Evolutionary conservation across 2,797 vertebrate genomes (phyloP), one percentile per base, ranked within the genome.

Genomic region (Trachops cirrhosus): DNA sequence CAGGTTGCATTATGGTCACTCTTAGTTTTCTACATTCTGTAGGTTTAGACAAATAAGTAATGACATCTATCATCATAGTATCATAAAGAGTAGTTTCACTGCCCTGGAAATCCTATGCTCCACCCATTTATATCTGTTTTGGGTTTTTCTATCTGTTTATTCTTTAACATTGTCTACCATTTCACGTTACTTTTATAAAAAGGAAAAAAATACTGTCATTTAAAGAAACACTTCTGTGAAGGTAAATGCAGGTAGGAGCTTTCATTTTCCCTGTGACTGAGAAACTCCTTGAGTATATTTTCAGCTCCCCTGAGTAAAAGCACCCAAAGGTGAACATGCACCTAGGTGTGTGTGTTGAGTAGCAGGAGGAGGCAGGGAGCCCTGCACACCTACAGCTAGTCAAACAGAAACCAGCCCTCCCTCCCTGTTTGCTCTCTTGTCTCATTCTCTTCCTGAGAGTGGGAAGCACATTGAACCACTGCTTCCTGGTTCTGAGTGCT

Each of bases 341-440:
- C n/a, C n/a, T n/a, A n/a, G n/a, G 78, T 29, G 64, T 26, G 1
- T 15, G 26, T 32, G 41, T 3, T 3, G 68, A 73, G 57, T 54
- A 54, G 6, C 37, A 34, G 52, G 83, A 80, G 91, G 24, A 62
- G 48, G 64, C 91, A 71, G 90, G 68, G 90, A 73, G 48, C 52
- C 92, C 46, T 64, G 37, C 52, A 68, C 75, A 54, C 48, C 73
- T 46, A 15, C 44, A 54, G 95, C 68, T 95, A 95, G 16, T 82
- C 95, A 97, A 97, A 97, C 86, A 96, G 97, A 98, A 98, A 98
- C 97, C 59, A 85, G 89, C 34, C 57, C 77, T 94, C 96, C 93
- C 75, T 34, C 95, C 67, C 86, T 97, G 84, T 98, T 98, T 98
- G 86, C 80, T 87, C 90, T 97, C 48, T 84, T 24, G 41, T 73